These are phyloP conservation scores for Phylloscopus collybita DNA, from an alignment of 2,797 vertebrate species.

Conservation along the genomic window DNA sequence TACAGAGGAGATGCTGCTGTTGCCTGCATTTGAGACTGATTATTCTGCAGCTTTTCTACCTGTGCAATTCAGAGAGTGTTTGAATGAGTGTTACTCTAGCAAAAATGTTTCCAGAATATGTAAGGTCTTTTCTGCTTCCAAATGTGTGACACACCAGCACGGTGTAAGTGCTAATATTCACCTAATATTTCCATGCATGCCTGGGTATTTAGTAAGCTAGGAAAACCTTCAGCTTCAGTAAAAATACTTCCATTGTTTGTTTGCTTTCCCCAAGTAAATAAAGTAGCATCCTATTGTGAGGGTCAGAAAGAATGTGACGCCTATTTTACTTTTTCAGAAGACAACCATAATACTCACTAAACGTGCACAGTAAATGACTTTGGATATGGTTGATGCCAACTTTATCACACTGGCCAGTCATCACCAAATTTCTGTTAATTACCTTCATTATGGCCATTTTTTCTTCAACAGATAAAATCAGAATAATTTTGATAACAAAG, in stretches of 20 bases:
- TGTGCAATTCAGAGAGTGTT: not conserved
- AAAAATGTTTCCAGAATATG: not conserved
- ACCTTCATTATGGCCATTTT: not conserved
- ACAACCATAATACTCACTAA: not conserved
- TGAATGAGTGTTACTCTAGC: not conserved
- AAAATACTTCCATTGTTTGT: not conserved
- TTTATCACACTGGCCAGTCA: not conserved
- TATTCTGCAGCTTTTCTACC: not conserved
- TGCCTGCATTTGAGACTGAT: not conserved
- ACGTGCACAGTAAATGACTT: rapidly evolving
- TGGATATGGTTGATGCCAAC: not conserved
- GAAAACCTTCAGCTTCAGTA: not conserved
- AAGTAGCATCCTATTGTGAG: not conserved
- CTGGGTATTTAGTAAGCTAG: not conserved
- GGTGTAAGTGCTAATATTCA: not conserved
- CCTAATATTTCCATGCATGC: not conserved
- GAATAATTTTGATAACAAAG: not conserved
- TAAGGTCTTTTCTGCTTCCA: not conserved
- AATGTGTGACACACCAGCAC: not conserved
- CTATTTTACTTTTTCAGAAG: not conserved
- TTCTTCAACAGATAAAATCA: not conserved
- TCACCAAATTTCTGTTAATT: not conserved
- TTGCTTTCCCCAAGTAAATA: not conserved
- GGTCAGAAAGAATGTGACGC: not conserved
- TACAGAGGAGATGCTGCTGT: not conserved